Evolutionary conservation across 2,888 invertebrate genomes (phyloP), one percentile per base, ranked within the genome.

Genomic region (Tetragnatha montana): DNA sequence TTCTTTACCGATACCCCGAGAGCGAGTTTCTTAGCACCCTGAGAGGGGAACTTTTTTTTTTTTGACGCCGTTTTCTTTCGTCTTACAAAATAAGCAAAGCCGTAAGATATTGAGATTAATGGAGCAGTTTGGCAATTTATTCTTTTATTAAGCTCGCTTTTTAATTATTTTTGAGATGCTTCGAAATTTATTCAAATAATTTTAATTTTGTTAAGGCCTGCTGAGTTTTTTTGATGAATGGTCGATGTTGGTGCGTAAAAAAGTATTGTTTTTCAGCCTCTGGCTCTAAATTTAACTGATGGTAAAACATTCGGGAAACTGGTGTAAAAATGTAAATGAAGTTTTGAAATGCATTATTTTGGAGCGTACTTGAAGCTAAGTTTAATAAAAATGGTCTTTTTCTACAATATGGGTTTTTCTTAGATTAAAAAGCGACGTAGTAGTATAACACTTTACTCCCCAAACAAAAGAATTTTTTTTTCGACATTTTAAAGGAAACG

Each of bases 41-140:
- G 51, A 17, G 35, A 82, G 35, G 22, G 22, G 22, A 82, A 22
- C 49, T 17, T 82, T 82, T 74, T 60, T 50, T 17, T 10, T 60
- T 60, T 60, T 60, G 12, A 17, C 69, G 68, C 21, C 35, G 35
- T 79, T 79, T 79, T 60, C 73, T 51, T 73, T 19, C 49, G 71
- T 74, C 80, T 74, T 80, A 74, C 60, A 68, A 69, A 80, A 50
- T 73, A 86, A 80, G 60, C 79, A 74, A 74, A 80, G 73, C 68
- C 74, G 73, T 80, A 86, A 80, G 80, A 68, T 86, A 86, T 86
- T 68, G 80, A 86, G 86, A 86, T 86, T 80, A 86, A 86, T 86
- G 86, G 74, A 60, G n/a, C 70, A 79, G 17, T 78, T 79, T 70
- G 79, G 85, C 78, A 71, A 79, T 85, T 85, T 85, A 85, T 85